These are phyloP conservation scores for Muntiacus reevesi DNA, from an alignment of 2,113 vertebrate genomes.

Conservation along the genomic window DNA sequence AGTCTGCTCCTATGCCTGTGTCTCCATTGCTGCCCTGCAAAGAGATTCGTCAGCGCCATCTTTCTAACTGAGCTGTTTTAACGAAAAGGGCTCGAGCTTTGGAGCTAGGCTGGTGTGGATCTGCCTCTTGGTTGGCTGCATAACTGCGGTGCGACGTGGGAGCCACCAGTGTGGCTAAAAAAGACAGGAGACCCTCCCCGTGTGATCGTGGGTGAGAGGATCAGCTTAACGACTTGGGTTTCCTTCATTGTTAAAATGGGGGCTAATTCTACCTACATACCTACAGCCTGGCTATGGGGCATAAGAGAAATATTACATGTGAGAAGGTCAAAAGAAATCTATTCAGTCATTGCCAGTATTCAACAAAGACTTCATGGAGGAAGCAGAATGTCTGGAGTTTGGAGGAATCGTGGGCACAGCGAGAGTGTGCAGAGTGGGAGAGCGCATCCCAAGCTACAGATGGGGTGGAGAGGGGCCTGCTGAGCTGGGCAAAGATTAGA, in stretches of 20 bases:
- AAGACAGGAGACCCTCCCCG: background rate
- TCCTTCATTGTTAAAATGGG: background rate
- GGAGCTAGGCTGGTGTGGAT: background rate
- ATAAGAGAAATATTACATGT: no score
- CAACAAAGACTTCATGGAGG: background rate
- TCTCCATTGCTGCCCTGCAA: background rate
- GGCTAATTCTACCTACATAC: background rate
- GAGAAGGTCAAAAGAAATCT: background rate
- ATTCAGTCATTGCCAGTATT: background rate
- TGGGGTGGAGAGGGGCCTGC: background rate
- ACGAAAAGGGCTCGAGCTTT: background rate
- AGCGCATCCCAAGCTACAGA: accelerated
- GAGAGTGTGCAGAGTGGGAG: no score
- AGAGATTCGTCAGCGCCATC: background rate
- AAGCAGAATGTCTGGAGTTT: background rate
- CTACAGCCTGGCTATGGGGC: background rate
- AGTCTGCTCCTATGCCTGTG: background rate
- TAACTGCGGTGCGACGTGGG: accelerated
- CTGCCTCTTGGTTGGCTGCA: no score
- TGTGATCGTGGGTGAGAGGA: background rate
- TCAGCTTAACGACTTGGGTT: background rate
- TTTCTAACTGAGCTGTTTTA: background rate
- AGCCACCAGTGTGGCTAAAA: no score
- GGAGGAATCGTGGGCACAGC: no score
- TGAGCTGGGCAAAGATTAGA: background rate